These are phyloP conservation scores for Rhizomys pruinosus DNA, from an alignment of 2,113 vertebrate species.

Conservation along the genomic window DNA sequence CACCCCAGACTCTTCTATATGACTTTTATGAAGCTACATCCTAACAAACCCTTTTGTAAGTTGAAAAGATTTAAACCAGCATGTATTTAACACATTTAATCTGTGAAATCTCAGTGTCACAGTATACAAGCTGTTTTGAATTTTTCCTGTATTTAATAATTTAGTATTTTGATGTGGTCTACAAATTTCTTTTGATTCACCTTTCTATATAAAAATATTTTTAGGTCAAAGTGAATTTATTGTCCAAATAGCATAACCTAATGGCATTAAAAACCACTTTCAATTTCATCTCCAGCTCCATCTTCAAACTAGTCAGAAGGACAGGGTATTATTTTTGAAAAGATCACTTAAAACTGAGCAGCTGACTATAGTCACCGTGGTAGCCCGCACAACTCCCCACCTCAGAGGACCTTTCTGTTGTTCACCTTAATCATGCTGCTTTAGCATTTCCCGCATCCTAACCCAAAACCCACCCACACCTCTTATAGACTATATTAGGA, in stretches of 20 bases:
- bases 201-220: conserved; percentile 39
- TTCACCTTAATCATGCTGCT: conserved; percentile 83
- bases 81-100: not conserved
- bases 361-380: conserved; percentile 82
- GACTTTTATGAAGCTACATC: too few species aligned
- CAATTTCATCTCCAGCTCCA: conserved; percentile 88
- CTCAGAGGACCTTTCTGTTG: conserved; percentile 76
- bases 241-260: conserved; percentile 90
- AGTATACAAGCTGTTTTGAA: not conserved
- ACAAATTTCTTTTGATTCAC: not conserved
- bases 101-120: not conserved
- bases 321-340: conserved; percentile 83
- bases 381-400: conserved; percentile 69
- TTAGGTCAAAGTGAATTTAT: conserved; percentile 93
- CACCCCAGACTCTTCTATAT: too few species aligned
- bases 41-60: not conserved
- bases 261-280: conserved; percentile 88
- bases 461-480: conserved; percentile 84
- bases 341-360: conserved; percentile 88
- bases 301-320: conserved; percentile 88
- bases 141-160: not conserved
- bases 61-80: conserved; percentile 17
- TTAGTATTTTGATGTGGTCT: not conserved
- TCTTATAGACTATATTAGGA: conserved; percentile 88
- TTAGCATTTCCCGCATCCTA: conserved; percentile 84